Conservation (phyloP, 2,113 vertebrate species). For the Hydrochoerus hydrochaeris region DNA sequence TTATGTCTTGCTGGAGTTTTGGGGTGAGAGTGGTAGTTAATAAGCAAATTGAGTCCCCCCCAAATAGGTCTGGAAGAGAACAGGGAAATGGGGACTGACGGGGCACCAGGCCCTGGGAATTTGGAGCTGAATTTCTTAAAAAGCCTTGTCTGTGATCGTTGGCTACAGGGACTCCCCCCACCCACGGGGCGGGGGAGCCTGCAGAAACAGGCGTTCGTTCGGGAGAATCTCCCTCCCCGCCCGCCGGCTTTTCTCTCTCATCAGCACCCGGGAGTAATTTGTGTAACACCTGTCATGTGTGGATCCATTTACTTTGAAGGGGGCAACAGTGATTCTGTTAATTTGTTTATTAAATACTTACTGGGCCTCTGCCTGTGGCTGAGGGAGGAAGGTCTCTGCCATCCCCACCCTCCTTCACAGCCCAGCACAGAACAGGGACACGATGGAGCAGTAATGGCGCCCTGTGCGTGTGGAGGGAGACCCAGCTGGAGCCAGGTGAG, state of each 20-base stretch:
- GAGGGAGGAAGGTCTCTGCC: neutral
- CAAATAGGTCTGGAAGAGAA: neutral
- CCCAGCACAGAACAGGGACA: neutral
- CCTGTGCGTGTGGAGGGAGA: neutral
- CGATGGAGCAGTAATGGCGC: fast-evolving
- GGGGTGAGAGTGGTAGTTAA: neutral
- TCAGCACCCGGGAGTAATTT: neutral
- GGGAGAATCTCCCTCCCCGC: neutral
- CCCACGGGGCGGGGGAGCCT: neutral
- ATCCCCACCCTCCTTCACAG: neutral
- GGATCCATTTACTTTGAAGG: neutral
- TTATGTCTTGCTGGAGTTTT: neutral
- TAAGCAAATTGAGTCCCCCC: neutral
- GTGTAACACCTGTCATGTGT: neutral
- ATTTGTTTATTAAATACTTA: neutral
- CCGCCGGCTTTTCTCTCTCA: neutral
- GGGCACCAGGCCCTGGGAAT: neutral
- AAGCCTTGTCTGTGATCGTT: neutral
- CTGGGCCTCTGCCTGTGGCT: neutral
- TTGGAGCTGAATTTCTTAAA: conserved; percentile 42
- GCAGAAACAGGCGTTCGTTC: neutral
- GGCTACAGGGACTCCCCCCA: neutral
- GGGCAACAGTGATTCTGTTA: neutral
- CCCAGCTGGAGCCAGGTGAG: no score
- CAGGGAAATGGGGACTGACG: neutral